Conservation (phyloP, 2,888 invertebrate species). For the Drosophila stalkeri region DNA sequence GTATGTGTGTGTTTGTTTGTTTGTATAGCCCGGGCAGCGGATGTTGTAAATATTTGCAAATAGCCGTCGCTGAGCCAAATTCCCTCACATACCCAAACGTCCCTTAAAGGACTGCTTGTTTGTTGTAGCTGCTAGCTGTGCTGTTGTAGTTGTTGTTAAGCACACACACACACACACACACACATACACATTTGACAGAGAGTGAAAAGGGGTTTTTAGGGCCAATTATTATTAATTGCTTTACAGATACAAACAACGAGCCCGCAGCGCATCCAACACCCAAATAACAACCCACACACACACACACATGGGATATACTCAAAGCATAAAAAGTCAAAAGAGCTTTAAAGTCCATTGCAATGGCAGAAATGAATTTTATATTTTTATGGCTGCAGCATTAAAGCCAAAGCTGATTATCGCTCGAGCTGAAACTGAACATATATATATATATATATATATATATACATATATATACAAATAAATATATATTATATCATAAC, state of each 20-base stretch:
- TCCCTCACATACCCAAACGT: slow-evolving; percentile 8
- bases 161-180: slow-evolving; percentile 9
- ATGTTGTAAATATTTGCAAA: slow-evolving; percentile 81
- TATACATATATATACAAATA: neutral
- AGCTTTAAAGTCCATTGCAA: slow-evolving; percentile 38
- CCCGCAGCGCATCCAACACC: slow-evolving; percentile 39
- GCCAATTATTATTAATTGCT: slow-evolving; percentile 84
- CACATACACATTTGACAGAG: slow-evolving; percentile 28
- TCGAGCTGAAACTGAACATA: slow-evolving; percentile 2
- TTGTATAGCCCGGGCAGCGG: slow-evolving; percentile 66
- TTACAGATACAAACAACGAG: slow-evolving; percentile 73
- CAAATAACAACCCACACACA: neutral
- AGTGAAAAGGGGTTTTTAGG: slow-evolving; percentile 69
- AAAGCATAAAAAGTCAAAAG: slow-evolving; percentile 13
- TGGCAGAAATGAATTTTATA: slow-evolving; percentile 17
- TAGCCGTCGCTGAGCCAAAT: slow-evolving; percentile 57
- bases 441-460: neutral
- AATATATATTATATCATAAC: neutral
- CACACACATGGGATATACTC: neutral
- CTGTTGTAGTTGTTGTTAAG: slow-evolving; percentile 28
- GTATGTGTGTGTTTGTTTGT: slow-evolving; percentile 37
- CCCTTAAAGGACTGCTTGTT: slow-evolving; percentile 24
- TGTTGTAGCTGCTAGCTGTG: slow-evolving; percentile 4
- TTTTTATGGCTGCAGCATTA: slow-evolving; percentile 40
- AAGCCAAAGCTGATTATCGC: slow-evolving; percentile 20